Percentiles rank a stretch among this genome's conserved stretches.
Conservation (phyloP, 2,888 invertebrate genomes). For the Hyppa rectilinea region DNA sequence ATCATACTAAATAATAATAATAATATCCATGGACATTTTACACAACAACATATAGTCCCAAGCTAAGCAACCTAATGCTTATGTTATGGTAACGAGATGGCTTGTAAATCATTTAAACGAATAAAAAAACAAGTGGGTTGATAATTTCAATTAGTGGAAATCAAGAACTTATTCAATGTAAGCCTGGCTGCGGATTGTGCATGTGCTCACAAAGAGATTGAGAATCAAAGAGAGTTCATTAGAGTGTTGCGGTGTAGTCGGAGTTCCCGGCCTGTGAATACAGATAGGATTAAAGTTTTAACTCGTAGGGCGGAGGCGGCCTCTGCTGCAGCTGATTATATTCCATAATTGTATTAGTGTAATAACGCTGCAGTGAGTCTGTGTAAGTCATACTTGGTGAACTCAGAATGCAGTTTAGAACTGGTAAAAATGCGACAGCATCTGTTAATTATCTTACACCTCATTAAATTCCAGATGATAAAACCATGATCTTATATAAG, state of each 20-base stretch:
- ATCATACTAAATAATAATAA: too few relatives aligned
- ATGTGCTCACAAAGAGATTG: constrained; percentile 67
- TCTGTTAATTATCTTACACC: constrained; percentile 3
- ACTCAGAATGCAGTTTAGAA: constrained; percentile 2
- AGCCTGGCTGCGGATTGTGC: constrained; percentile 20
- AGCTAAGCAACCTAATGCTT: too few relatives aligned
- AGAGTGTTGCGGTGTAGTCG: constrained; percentile 69
- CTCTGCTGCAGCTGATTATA: constrained; percentile 59
- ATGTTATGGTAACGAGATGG: too few relatives aligned
- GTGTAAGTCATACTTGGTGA: constrained; percentile 18
- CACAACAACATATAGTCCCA: too few relatives aligned
- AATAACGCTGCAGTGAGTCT: constrained; percentile 38
- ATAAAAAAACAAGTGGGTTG: background rate
- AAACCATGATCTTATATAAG: background rate
- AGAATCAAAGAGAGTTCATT: constrained; percentile 76
- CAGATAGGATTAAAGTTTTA: constrained; percentile 74
- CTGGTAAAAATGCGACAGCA: background rate
- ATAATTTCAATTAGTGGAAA: constrained; percentile 33
- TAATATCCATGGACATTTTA: too few relatives aligned
- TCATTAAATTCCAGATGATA: background rate
- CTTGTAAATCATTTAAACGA: too few relatives aligned
- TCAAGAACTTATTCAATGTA: constrained; percentile 47
- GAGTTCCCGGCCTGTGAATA: constrained; percentile 67
- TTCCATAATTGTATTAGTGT: constrained; percentile 58
- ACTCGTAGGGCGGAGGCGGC: constrained; percentile 52